Evolutionary conservation across 2,797 vertebrate species (phyloP).

Genomic region (Girardinus metallicus): DNA sequence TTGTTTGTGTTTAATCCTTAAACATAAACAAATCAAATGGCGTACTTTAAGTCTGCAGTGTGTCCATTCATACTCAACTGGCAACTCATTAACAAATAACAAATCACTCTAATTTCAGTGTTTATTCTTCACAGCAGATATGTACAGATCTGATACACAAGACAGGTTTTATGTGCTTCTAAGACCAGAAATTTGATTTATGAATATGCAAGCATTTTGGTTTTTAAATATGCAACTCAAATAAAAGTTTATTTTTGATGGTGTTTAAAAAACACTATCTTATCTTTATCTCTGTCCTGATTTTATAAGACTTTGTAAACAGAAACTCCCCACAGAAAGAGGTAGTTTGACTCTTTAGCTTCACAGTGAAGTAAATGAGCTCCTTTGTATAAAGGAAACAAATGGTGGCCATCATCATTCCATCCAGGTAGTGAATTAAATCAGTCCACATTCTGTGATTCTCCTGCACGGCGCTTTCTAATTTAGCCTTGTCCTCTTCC

Average conservation of each 20-base stretch:
- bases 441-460: constrained; percentile 34
- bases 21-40: too few species aligned
- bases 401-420: constrained; percentile 21
- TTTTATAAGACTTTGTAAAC: background rate
- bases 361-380: background rate
- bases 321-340: background rate
- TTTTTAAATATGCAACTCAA: background rate
- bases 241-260: background rate
- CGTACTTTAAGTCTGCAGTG: background rate
- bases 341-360: background rate
- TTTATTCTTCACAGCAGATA: background rate
- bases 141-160: background rate
- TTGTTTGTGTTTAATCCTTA: background rate
- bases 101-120: background rate
- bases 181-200: background rate
- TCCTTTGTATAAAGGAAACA: constrained; percentile 1
- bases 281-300: background rate
- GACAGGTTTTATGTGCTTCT: background rate
- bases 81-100: background rate
- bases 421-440: constrained; percentile 46
- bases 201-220: background rate
- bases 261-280: background rate
- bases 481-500: constrained; percentile 30
- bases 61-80: background rate
- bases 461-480: constrained; percentile 20